Conservation (phyloP, 2,113 vertebrate genomes). For the Pandion haliaetus region DNA sequence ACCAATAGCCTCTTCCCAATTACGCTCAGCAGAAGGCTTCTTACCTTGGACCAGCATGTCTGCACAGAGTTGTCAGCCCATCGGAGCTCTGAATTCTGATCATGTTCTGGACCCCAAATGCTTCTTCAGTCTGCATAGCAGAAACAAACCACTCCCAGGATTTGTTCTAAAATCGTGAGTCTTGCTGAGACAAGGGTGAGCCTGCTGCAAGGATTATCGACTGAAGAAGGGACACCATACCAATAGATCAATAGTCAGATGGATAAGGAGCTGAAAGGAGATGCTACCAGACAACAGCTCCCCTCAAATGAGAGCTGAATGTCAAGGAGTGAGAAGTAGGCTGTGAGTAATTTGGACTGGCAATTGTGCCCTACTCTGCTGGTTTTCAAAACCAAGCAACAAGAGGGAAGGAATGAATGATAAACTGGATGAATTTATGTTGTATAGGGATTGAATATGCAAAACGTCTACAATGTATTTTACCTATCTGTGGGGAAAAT, state of each 20-base stretch:
- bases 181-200: not conserved
- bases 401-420: not conserved
- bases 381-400: not conserved
- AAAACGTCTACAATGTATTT: not conserved
- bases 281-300: not conserved
- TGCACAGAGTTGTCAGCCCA: not conserved
- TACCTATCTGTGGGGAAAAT: not conserved
- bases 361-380: not conserved
- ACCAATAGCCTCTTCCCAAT: not conserved
- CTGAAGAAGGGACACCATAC: not conserved
- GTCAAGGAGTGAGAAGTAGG: not conserved
- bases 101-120: not conserved
- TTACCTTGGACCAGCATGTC: not conserved
- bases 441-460: not conserved
- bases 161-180: not conserved
- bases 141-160: not conserved
- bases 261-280: not conserved
- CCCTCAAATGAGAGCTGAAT: not conserved
- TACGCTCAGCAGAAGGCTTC: not conserved
- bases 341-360: not conserved
- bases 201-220: not conserved
- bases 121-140: not conserved
- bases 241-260: not conserved
- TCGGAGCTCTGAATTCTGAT: not conserved
- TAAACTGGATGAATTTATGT: not conserved